Conservation (phyloP, 2,797 vertebrate species). For the Sebastes vulpes region DNA sequence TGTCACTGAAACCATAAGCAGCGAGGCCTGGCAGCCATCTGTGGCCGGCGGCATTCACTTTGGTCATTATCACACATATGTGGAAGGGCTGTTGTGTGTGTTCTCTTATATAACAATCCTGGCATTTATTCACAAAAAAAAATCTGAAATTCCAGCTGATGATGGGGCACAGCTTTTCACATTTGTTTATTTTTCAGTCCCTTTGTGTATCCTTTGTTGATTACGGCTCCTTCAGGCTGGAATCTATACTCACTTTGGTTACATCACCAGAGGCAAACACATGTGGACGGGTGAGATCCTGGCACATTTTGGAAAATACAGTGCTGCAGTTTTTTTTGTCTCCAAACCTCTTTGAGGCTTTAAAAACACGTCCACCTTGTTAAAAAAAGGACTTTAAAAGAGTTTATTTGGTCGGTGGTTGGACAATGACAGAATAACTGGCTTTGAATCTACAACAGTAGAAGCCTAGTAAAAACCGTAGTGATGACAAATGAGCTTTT, state of each 20-base stretch:
- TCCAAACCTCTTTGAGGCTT: slow-evolving; percentile 24
- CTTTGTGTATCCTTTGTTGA: slow-evolving; percentile 35
- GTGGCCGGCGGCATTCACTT: background rate
- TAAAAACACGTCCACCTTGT: slow-evolving; percentile 8
- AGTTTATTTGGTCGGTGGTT: slow-evolving; percentile 52
- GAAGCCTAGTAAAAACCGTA: slow-evolving; percentile 36
- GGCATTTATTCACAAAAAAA: slow-evolving; percentile 1
- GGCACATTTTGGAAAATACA: slow-evolving; percentile 36
- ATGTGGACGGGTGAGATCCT: slow-evolving; percentile 4
- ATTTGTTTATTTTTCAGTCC: slow-evolving; percentile 29
- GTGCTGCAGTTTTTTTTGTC: slow-evolving; percentile 12
- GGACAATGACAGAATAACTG: slow-evolving; percentile 42
- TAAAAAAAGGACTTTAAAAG: slow-evolving; percentile 37
- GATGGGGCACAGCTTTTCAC: background rate
- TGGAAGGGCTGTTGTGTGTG: background rate
- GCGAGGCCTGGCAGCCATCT: slow-evolving; percentile 22
- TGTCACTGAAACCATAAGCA: background rate
- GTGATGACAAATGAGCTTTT: slow-evolving; percentile 70
- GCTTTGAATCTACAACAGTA: slow-evolving; percentile 29
- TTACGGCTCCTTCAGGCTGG: slow-evolving; percentile 15
- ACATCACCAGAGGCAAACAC: slow-evolving; percentile 39
- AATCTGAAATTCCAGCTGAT: slow-evolving; percentile 5
- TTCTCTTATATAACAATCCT: background rate
- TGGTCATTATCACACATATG: slow-evolving; percentile 17
- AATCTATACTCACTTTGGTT: slow-evolving; percentile 19